Evolutionary conservation across 2,113 vertebrate genomes (phyloP), one percentile per base, ranked within the genome.

Genomic region (Coptodon bakossiorum): DNA sequence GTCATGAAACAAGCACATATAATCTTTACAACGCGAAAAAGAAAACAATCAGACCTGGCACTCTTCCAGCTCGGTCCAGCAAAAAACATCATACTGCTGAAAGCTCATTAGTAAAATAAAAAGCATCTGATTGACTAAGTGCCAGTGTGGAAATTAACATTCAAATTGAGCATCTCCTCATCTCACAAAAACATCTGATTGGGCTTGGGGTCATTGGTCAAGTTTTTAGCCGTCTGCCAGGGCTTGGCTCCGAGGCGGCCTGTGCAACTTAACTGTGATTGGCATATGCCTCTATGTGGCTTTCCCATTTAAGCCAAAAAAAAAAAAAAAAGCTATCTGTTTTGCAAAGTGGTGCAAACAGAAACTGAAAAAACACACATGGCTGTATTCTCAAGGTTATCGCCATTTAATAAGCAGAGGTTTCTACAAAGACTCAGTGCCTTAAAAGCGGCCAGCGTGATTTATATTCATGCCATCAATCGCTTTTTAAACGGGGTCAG

Each of bases 401-500:
- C 8, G 3, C 2, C 29, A 17, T 82, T 91, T 45, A 61, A 24
- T 4, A 17, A 86, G 22, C 45, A 81, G 17, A 56, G 52, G 7
- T 76, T 52, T 54, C 8, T n/a, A 38, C 38, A 80, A 86, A 82
- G 43, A 52, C 43, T 45, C n/a, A 0, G 10, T 14, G 34, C 36
- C 45, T 85, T 52, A 57, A 68, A 85, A 84, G 78, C 4, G 1
- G 3, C 43, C 24, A 10, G 45, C 5, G 7, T 48, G 54, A 84
- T 91, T 90, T 24, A 81, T 81, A 92, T 91, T 93, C 91, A 83
- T 5, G 8, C 56, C 83, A 31, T 79, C 92, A 53, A 66, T 88
- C 13, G 4, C 68, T 89, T 81, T 63, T 86, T 83, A 84, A 91
- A 88, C 8, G 9, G 56, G 90, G 85, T 88, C 89, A 56, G 24